These are phyloP conservation scores for Aleiodes alternator DNA, from an alignment of 2,888 invertebrate genomes.

Conservation along the genomic window DNA sequence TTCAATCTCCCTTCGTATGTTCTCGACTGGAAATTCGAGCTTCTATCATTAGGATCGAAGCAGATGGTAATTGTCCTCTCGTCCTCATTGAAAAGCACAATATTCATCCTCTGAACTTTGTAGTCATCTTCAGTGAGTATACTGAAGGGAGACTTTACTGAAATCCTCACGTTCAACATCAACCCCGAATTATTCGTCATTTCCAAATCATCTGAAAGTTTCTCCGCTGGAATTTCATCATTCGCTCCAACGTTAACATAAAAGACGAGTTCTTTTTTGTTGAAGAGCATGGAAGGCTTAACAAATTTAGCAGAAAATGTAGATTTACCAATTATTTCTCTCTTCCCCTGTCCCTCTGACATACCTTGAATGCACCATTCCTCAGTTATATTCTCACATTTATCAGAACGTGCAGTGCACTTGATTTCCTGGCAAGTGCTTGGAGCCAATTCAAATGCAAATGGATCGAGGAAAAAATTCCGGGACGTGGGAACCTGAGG, in stretches of 20 bases:
- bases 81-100: slow-evolving; percentile 57
- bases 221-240: slow-evolving; percentile 75
- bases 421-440: slow-evolving; percentile 50
- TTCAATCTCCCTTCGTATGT: slow-evolving; percentile 62
- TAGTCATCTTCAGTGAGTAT: slow-evolving; percentile 58
- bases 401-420: slow-evolving; percentile 59
- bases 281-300: slow-evolving; percentile 78
- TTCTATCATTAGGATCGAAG: slow-evolving; percentile 60
- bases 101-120: slow-evolving; percentile 54
- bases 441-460: slow-evolving; percentile 59
- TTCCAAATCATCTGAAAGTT: slow-evolving; percentile 76
- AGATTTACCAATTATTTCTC: slow-evolving; percentile 77
- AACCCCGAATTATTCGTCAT: slow-evolving; percentile 78
- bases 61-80: slow-evolving; percentile 57
- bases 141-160: slow-evolving; percentile 76
- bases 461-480: slow-evolving; percentile 59
- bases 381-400: slow-evolving; percentile 75
- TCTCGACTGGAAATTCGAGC: slow-evolving; percentile 59
- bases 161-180: slow-evolving; percentile 76
- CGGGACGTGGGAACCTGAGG: slow-evolving; percentile 44
- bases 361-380: slow-evolving; percentile 79
- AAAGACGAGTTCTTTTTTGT: slow-evolving; percentile 76
- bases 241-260: slow-evolving; percentile 77
- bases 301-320: slow-evolving; percentile 78
- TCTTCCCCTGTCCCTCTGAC: slow-evolving; percentile 77